phyloP scores from a whole-genome alignment of 2,113 vertebrate genomes.

The Tonatia bakeri region DNA sequence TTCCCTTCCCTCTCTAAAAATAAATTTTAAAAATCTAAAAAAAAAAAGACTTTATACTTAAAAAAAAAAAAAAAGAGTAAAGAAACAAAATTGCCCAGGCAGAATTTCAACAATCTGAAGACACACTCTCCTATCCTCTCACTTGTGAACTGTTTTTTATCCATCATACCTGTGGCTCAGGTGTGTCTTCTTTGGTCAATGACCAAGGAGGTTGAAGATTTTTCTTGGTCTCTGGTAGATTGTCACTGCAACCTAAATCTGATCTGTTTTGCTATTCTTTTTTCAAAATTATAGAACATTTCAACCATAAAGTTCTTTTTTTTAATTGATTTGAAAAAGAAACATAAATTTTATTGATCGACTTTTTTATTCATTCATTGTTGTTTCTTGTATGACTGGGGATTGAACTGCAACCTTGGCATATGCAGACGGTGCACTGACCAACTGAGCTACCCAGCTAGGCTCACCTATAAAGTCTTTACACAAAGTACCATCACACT shows the following conservation, averaged over 20 bases:
- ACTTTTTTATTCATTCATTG: no score
- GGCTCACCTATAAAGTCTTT: neutral
- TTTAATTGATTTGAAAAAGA: no score
- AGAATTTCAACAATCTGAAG: neutral
- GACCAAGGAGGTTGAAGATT: neutral
- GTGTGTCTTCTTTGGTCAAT: neutral
- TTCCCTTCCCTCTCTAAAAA: no score
- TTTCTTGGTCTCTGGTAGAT: conserved; percentile 1
- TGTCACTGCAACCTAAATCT: neutral
- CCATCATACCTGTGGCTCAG: neutral
- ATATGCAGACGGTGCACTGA: neutral
- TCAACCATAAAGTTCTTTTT: neutral
- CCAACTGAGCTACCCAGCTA: neutral
- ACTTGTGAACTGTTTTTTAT: neutral
- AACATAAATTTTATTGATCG: no score
- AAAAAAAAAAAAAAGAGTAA: no score
- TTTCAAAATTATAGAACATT: conserved; percentile 31
- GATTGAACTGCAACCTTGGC: no score
- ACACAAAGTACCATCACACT: neutral
- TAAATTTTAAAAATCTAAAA: no score
- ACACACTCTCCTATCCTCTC: neutral
- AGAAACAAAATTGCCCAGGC: neutral
- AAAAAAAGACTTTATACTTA: no score
- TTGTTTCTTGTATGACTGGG: no score
- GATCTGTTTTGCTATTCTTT: neutral